Base-by-base conservation (phyloP, 2,113 vertebrate genomes). In the Forbesichthys agassizii region DNA sequence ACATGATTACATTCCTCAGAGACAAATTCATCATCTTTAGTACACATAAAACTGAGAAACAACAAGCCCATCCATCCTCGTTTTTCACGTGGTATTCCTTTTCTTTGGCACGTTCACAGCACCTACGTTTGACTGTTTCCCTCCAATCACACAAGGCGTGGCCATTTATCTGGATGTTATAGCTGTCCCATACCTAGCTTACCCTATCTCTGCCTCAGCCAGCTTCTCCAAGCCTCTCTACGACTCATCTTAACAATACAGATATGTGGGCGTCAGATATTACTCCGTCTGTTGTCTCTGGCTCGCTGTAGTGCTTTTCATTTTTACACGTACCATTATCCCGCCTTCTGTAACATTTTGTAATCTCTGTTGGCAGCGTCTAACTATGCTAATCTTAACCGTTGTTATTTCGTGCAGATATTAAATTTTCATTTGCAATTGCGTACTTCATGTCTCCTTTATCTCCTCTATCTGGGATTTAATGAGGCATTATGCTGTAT, bases 11-110 rank as follows among this genome's bases (percentile, higher is more conserved):
- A 86, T 85, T 87, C 79, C 80, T 79, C 18, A 27, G 60, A 55
- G 85, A 86, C 78, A 79, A 82, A 89, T 90, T 88, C 83, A 91
- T 91, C 86, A 87, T 88, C 71, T 88, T 91, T 88, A 89, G 68
- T 75, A 64, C 69, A 68, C 73, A 86, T 79, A 84, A 83, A 75
- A 75, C 61, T 78, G 66, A 48, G 75, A 85, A 86, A 84, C 81
- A 78, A 85, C 72, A 79, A 80, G 66, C 69, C 68, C 66, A 86
- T 83, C 84, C 85, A 81, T 84, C 77, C 77, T 74, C 18, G 58
- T 73, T 79, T 86, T 77, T 81, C 80, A 83, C 86, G 64, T 51
- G 18, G 47, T 61, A 77, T 65, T 65, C 49, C 58, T 84, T 85
- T 64, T 64, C 63, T 33, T 62, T 18, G 13, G 1, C 61, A 46